phyloP scores from a whole-genome alignment of 2,888 invertebrate genomes.

The Lutraria lutraria region DNA sequence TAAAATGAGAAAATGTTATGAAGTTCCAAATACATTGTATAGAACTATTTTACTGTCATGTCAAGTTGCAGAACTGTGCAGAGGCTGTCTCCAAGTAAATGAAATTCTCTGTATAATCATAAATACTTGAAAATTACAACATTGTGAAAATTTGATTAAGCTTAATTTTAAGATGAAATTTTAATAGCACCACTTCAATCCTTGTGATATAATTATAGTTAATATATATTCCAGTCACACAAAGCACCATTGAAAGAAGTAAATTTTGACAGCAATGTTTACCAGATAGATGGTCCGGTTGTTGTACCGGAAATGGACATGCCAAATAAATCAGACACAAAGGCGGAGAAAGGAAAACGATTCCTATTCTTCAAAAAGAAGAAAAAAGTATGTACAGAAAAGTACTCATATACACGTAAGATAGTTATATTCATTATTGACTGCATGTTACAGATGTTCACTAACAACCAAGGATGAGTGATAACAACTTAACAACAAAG shows the following conservation, averaged over 20 bases:
- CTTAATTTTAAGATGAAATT: no score
- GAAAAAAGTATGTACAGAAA: constrained; percentile 15
- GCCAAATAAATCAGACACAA: constrained; percentile 77
- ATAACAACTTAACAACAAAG: neutral
- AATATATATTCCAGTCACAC: constrained; percentile 8
- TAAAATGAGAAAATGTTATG: no score
- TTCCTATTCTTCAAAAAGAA: constrained; percentile 82
- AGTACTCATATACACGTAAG: neutral
- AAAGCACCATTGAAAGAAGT: constrained; percentile 66
- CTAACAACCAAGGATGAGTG: neutral
- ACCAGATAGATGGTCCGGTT: constrained; percentile 75
- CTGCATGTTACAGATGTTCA: neutral
- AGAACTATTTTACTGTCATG: no score
- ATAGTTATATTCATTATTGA: neutral
- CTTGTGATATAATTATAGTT: no score
- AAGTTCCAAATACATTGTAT: no score
- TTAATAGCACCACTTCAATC: no score
- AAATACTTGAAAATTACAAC: no score
- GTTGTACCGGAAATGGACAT: constrained; percentile 73
- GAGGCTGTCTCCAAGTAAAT: no score
- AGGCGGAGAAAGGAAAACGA: constrained; percentile 83
- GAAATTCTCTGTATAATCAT: no score
- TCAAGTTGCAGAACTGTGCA: no score
- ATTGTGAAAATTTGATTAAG: no score
- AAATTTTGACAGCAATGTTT: constrained; percentile 76